Percentiles rank a stretch among this genome's conserved stretches.
phyloP scores from a whole-genome alignment of 2,797 vertebrate genomes.

The Sebastes itinus region DNA sequence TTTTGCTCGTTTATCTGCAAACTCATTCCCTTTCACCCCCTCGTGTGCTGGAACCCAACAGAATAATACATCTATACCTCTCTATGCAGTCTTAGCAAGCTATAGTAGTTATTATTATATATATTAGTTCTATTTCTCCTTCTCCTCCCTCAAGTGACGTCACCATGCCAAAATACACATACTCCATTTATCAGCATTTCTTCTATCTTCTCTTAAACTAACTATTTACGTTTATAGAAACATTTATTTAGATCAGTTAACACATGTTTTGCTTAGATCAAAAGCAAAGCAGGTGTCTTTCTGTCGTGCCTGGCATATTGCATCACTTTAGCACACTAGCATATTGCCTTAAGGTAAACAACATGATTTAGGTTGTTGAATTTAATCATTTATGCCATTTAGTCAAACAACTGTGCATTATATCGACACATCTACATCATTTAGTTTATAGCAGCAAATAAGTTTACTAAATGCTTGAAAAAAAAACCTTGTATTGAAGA shows the following conservation, averaged over 20 bases:
- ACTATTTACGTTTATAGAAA: neutral
- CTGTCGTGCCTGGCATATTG: conserved; percentile 58
- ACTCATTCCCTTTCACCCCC: too few relatives aligned
- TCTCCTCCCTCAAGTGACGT: conserved; percentile 24
- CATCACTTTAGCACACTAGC: conserved; percentile 76
- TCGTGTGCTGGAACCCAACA: too few relatives aligned
- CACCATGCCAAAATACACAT: neutral
- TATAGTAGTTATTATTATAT: too few relatives aligned
- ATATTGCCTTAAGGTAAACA: conserved; percentile 59
- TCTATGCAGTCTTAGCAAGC: too few relatives aligned
- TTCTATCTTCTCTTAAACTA: neutral
- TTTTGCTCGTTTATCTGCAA: too few relatives aligned
- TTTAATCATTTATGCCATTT: neutral
- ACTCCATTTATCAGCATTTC: neutral
- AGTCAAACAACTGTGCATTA: rapidly evolving
- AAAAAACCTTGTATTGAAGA: rapidly evolving
- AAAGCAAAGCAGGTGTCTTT: conserved; percentile 3
- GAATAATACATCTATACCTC: too few relatives aligned
- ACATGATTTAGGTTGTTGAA: rapidly evolving
- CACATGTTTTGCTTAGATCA: neutral
- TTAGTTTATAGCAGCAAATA: rapidly evolving
- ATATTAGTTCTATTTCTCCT: neutral
- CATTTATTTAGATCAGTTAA: neutral
- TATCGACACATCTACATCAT: rapidly evolving
- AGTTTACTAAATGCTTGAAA: rapidly evolving